Evolutionary conservation across 2,113 vertebrate genomes (phyloP).

Genomic region (Bubalus kerabau): DNA sequence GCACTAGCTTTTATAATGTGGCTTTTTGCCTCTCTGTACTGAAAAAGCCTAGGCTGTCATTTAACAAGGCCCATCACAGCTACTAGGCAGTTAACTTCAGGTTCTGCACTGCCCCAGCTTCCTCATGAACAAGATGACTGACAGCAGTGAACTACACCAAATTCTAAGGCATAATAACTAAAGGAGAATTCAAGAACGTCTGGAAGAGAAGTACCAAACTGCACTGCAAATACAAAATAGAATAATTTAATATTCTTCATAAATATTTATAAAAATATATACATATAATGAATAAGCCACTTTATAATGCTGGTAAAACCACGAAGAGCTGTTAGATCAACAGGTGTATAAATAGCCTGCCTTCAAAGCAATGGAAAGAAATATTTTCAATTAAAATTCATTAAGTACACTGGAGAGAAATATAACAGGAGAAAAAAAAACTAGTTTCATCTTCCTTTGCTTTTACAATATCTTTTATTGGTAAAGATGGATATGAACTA

Average conservation of each 20-base stretch:
- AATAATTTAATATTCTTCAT: slow-evolving; percentile 24
- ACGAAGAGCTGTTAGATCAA: neutral
- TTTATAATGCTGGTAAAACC: slow-evolving; percentile 38
- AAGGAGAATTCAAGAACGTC: neutral
- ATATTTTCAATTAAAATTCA: slow-evolving; percentile 37
- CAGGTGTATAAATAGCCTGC: neutral
- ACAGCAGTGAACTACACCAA: neutral
- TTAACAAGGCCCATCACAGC: neutral
- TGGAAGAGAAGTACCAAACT: neutral
- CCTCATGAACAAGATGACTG: neutral
- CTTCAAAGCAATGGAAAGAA: slow-evolving; percentile 27
- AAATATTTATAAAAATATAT: slow-evolving; percentile 47
- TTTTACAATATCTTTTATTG: slow-evolving; percentile 32
- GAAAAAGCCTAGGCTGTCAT: neutral
- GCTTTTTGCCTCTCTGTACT: neutral
- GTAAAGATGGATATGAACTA: neutral
- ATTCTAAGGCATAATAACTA: neutral
- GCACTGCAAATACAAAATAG: slow-evolving; percentile 7
- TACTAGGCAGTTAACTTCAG: neutral
- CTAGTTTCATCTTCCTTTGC: neutral
- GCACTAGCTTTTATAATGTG: neutral
- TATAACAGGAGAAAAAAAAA: neutral
- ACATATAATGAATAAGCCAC: neutral
- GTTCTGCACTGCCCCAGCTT: neutral
- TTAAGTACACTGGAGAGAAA: neutral